A percentile compares a stretch with the other conserved stretches of the same genome.
These are phyloP conservation scores for Brachypteracias leptosomus DNA, from an alignment of 2,113 vertebrate species.

Conservation along the genomic window DNA sequence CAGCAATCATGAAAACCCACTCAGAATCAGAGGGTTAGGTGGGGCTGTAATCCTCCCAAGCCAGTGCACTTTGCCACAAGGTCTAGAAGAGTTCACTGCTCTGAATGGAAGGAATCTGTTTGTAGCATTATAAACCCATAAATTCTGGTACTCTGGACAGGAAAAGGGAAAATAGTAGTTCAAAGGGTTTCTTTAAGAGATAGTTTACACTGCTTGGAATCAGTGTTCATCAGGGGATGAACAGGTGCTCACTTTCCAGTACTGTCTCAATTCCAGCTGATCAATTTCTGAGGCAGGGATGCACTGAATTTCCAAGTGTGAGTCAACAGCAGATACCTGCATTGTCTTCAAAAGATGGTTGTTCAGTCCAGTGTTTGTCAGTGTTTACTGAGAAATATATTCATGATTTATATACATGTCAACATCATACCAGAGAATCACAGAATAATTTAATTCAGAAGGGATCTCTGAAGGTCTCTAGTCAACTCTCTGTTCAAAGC, in stretches of 20 bases:
- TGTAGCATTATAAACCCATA: background rate
- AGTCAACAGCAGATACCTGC: background rate
- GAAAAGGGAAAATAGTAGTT: background rate
- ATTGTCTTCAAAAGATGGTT: background rate
- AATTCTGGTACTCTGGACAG: background rate
- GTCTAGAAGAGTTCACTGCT: too few species aligned
- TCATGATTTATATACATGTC: background rate
- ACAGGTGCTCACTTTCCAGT: background rate
- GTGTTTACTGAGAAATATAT: background rate
- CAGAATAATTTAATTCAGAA: background rate
- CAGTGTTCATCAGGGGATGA: too few species aligned
- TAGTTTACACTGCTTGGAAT: too few species aligned
- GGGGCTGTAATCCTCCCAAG: background rate
- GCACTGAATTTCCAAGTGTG: background rate
- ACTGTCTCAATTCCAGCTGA: background rate
- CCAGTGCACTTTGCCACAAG: background rate
- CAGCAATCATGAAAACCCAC: background rate
- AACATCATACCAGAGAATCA: background rate
- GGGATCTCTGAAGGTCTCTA: background rate
- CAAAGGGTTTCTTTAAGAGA: background rate
- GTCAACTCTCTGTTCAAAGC: background rate
- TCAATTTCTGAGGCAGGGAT: background rate
- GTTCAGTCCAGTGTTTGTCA: background rate
- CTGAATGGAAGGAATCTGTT: background rate
- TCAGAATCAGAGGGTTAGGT: background rate